Evolutionary conservation across 2,888 invertebrate species (phyloP).

Genomic region (Melieria omissa): DNA sequence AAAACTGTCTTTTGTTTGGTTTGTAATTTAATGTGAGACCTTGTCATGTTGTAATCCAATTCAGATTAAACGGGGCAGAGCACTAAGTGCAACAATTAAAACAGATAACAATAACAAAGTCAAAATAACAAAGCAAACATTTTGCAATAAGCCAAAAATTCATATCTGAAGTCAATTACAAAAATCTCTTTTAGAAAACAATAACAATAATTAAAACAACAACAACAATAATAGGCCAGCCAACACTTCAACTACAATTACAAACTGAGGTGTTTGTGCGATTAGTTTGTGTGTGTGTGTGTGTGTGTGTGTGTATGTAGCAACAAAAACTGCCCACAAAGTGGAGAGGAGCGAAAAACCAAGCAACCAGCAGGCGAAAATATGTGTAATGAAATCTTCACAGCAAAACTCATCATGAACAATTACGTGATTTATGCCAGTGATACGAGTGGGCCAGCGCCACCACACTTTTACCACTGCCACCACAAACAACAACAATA

Average conservation of each 20-base stretch:
- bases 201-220: slow-evolving; percentile 2
- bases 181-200: not conserved
- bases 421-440: slow-evolving; percentile 27
- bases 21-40: no score
- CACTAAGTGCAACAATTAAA: no score
- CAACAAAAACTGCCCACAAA: not conserved
- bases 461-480: slow-evolving; percentile 1
- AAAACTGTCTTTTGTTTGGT: no score
- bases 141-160: not conserved
- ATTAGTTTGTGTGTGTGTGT: slow-evolving; percentile 3
- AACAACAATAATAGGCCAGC: not conserved
- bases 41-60: no score
- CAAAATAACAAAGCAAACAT: not conserved
- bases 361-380: slow-evolving; percentile 11
- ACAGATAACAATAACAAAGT: no score
- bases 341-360: slow-evolving; percentile 8
- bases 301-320: not conserved
- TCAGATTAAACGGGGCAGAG: no score
- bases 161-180: not conserved
- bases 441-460: slow-evolving; percentile 7
- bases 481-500: not conserved
- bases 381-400: slow-evolving; percentile 26
- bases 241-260: not conserved
- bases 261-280: not conserved
- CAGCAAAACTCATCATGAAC: slow-evolving; percentile 29